Conservation (phyloP, 2,797 vertebrate genomes). For the Sibirionetta formosa region DNA sequence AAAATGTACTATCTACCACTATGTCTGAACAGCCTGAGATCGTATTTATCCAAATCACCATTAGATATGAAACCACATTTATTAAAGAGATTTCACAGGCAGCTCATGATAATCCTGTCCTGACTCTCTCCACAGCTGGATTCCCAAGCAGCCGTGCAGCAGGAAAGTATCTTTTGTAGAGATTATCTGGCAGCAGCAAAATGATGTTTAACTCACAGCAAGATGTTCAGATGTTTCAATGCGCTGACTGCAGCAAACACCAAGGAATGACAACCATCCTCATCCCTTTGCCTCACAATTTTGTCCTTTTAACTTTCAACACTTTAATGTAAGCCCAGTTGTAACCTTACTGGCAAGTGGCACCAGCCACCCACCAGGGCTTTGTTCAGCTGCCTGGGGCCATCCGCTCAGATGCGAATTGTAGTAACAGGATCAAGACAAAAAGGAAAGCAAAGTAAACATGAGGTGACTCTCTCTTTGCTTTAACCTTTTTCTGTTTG, state of each 20-base stretch:
- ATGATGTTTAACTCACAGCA: conserved; percentile 53
- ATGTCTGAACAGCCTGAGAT: background rate
- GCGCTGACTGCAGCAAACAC: background rate
- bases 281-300: background rate
- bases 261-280: background rate
- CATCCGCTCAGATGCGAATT: fast-evolving
- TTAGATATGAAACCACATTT: background rate
- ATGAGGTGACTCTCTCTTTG: fast-evolving
- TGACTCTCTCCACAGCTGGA: conserved; percentile 21
- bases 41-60: conserved; percentile 7
- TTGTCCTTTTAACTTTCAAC: background rate
- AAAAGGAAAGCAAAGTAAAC: background rate
- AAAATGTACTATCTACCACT: background rate
- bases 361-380: background rate
- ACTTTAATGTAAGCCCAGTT: background rate
- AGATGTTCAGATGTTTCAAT: background rate
- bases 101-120: background rate
- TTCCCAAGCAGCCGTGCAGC: background rate
- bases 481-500: background rate
- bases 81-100: background rate
- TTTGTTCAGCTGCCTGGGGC: background rate
- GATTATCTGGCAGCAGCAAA: conserved; percentile 41
- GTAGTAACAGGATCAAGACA: background rate
- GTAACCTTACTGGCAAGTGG: background rate
- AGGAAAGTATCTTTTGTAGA: conserved; percentile 21